Percentiles rank a stretch among this genome's conserved stretches.
phyloP scores from a whole-genome alignment of 2,797 vertebrate genomes.

The Muscicapa striata region DNA sequence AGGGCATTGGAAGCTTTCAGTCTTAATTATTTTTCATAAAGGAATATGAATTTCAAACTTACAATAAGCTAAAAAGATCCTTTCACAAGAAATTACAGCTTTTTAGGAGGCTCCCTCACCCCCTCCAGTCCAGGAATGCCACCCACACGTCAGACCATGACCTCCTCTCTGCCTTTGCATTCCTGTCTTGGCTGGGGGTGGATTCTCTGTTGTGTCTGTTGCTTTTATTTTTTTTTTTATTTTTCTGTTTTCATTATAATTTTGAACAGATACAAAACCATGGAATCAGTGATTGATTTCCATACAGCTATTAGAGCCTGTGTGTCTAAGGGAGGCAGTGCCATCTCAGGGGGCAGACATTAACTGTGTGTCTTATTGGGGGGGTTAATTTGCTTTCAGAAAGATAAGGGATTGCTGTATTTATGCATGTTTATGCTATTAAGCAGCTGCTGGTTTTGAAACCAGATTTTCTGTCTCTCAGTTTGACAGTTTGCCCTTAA shows the following conservation, averaged over 20 bases:
- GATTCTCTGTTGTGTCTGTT: not conserved
- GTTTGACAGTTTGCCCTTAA: not conserved
- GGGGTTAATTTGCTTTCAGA: not conserved
- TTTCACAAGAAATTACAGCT: not conserved
- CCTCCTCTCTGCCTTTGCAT: constrained; percentile 45
- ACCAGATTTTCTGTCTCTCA: not conserved
- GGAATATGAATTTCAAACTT: not conserved
- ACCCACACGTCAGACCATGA: constrained; percentile 7
- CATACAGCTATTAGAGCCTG: rapidly evolving
- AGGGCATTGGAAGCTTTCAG: not conserved
- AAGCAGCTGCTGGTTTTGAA: constrained; percentile 14
- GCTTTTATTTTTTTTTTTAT: not conserved
- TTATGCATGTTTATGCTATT: not conserved
- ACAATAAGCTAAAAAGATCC: not conserved
- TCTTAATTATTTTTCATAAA: constrained; percentile 13
- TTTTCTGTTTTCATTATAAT: not conserved
- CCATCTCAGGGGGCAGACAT: not conserved
- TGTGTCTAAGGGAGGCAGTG: not conserved
- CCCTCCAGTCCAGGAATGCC: not conserved
- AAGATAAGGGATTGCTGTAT: not conserved
- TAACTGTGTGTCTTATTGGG: not conserved
- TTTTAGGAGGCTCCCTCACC: not conserved
- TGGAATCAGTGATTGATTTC: not conserved
- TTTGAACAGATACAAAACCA: not conserved
- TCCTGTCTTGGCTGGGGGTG: constrained; percentile 29